phyloP scores from a whole-genome alignment of 2,113 vertebrate species.

The Gopherus flavomarginatus region DNA sequence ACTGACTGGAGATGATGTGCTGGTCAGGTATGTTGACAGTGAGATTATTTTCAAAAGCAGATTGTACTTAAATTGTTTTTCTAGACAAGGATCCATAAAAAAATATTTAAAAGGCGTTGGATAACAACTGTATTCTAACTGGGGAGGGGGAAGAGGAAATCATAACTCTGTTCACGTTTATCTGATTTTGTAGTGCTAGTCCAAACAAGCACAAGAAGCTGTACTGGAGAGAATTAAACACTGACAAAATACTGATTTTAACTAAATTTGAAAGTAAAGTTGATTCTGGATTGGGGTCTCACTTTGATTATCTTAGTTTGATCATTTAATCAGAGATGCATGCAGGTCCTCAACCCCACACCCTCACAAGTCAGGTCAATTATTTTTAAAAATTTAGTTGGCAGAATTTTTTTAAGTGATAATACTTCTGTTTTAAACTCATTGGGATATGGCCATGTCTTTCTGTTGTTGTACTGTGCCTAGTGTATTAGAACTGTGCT shows the following conservation, averaged over 20 bases:
- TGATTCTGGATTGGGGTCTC: rapidly evolving
- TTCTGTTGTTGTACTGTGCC: neutral
- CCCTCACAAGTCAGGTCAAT: neutral
- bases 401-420: neutral
- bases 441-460: neutral
- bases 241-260: neutral
- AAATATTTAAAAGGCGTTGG: neutral
- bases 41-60: neutral
- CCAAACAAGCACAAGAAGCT: neutral
- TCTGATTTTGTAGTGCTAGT: neutral
- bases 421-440: neutral
- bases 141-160: neutral
- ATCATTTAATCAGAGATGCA: neutral
- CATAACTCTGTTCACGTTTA: neutral
- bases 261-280: neutral
- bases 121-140: neutral
- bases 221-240: neutral
- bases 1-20: slow-evolving; percentile 91
- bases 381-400: neutral
- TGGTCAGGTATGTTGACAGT: slow-evolving; percentile 85
- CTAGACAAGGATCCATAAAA: neutral
- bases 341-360: neutral
- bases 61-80: neutral
- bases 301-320: neutral
- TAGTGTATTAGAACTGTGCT: neutral